Base-by-base conservation (phyloP, 2,113 vertebrate genomes). In the Thryonomys swinderianus region DNA sequence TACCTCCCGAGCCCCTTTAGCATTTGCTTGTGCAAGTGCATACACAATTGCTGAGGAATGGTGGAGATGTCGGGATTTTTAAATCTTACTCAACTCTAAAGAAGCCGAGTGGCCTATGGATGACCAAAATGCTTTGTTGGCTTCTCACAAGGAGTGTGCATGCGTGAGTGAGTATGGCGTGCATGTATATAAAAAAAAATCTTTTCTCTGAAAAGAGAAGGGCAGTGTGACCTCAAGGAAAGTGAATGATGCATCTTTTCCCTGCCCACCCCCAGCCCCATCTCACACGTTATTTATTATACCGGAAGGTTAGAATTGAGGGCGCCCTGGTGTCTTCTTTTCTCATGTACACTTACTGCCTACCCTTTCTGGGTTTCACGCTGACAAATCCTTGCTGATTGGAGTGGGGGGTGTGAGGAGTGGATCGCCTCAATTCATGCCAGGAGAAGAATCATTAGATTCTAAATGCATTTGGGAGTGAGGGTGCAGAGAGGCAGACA, bases 51-150 rank as follows among this genome's bases (percentile, higher is more conserved):
- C 93, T 96, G 89, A 97, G 16, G 62, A 67, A 96, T 85, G 97
- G 93, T 92, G 81, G 62, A 89, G 95, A 96, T 53, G n/a, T 86
- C 76, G 11, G 61, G 62, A 37, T 97, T 97, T 96, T 94, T 81
- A 66, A 93, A 96, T 97, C 96, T 97, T 96, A 97, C 95, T 98
- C 98, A 98, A 98, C 98, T 98, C 98, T 97, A 98, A 98, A 94
- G 97, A 93, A 92, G 92, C 96, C 62, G 40, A 86, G 89, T 88
- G 97, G 90, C 30, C 94, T 96, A 27, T 71, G 96, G 96, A 96
- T 93, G 96, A 82, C 95, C 91, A 79, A 94, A 96, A 95, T 78
- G 93, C 94, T 97, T 95, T 97, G 90, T 82, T 95, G 96, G 85
- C 95, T 48, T 93, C 95, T 97, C 94, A 13, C 61, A 62, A 45